Evolutionary conservation across 2,113 vertebrate species (phyloP), one percentile per base, ranked within the genome.

Genomic region (Saguinus midas): DNA sequence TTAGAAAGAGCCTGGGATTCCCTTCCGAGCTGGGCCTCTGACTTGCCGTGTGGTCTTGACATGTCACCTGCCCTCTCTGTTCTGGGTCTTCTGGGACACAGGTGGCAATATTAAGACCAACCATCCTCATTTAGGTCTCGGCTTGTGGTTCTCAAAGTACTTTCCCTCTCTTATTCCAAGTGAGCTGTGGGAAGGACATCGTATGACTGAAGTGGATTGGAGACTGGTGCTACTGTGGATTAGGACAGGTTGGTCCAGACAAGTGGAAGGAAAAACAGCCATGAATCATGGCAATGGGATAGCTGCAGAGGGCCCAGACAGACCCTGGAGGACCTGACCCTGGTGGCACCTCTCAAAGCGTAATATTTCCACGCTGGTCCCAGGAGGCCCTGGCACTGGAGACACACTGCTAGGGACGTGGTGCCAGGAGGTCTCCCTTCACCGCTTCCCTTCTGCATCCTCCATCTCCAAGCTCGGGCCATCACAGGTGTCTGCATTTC

Each of bases 341-440:
- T 58, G 8, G 17, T 5, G 16, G 20, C n/a, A 27, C 64, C 68
- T 75, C 55, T 66, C 45, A 87, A 45, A 75, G 75, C 6, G 81
- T 27, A 17, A 5, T 17, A 16, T 5, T 50, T 14, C 7, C 4
- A 9, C 5, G 0, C 45, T 43, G 17, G 17, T 35, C 13, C 48
- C 58, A 52, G 43, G 50, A 16, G 37, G n/a, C 12, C 17, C 70
- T 57, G 6, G 25, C 32, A 14, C 6, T 52, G 64, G 20, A 29
- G 35, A 48, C 20, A 50, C 40, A 2, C 2, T 43, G 10, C 58
- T 37, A 25, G 80, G 8, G 40, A 14, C n/a, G 32, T 43, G 9
- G 29, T 17, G 50, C 72, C 45, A 29, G 55, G 25, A 55, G 23
- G 4, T 1, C 48, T 25, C 64, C 64, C 29, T 25, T 29, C 8